Conservation (phyloP, 2,113 vertebrate species). For the Pavo muticus region DNA sequence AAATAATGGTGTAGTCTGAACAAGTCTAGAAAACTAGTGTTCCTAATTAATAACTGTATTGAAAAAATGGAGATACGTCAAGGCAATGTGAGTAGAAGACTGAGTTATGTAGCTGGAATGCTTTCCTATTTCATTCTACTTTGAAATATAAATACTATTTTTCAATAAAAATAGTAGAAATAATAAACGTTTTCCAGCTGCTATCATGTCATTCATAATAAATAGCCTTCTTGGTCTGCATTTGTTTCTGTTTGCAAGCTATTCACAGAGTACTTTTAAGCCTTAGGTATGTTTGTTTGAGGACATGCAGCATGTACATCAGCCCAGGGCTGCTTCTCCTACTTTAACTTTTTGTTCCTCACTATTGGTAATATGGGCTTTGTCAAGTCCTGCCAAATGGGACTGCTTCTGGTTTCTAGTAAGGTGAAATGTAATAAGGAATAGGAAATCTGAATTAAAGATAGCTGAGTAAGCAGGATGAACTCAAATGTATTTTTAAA, state of each 20-base stretch:
- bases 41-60: constrained; percentile 31
- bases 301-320: accelerated
- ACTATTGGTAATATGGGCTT: neutral
- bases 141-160: neutral
- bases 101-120: neutral
- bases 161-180: neutral
- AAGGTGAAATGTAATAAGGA: neutral
- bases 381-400: neutral
- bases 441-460: neutral
- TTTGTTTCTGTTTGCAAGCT: neutral
- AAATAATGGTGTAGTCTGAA: constrained; percentile 33
- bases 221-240: neutral
- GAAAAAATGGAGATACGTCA: constrained; percentile 3
- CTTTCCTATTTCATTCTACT: neutral
- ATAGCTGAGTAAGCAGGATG: neutral
- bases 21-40: constrained; percentile 42
- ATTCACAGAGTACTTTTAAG: neutral
- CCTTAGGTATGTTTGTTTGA: neutral
- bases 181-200: neutral
- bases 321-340: neutral
- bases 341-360: neutral
- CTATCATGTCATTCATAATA: neutral
- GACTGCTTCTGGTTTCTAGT: neutral
- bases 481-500: neutral
- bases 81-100: neutral